A percentile compares a stretch with the other conserved stretches of the same genome.
These are phyloP conservation scores for Zoroaster sp. DNA, from an alignment of 53 echinoderm and acorn worm species.

Conservation along the genomic window DNA sequence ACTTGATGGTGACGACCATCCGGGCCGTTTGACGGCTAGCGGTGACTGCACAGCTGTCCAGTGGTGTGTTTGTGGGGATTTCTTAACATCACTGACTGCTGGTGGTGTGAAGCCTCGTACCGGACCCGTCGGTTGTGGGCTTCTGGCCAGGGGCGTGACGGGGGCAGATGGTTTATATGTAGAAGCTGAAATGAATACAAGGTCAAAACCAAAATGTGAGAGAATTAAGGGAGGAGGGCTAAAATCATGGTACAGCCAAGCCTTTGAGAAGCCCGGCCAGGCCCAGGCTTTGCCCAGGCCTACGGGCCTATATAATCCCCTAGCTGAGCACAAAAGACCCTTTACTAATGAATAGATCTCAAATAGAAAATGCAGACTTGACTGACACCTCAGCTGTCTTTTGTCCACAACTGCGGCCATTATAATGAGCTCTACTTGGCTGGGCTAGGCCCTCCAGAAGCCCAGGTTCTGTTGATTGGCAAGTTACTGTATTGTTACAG, in stretches of 20 bases:
- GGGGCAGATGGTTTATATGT: constrained; percentile 21
- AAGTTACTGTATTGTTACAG: no score
- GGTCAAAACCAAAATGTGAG: not conserved
- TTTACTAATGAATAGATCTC: not conserved
- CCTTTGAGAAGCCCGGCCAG: no score
- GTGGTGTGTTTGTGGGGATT: not conserved
- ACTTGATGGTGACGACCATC: constrained; percentile 63
- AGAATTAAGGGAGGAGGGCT: no score
- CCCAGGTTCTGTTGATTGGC: no score
- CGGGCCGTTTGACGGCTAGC: constrained; percentile 58
- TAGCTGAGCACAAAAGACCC: no score
- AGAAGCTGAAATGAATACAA: not conserved
- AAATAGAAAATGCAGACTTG: not conserved
- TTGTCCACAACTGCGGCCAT: no score
- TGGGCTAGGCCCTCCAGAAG: no score
- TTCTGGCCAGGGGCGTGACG: constrained; percentile 7
- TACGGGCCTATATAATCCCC: no score
- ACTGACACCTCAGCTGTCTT: no score
- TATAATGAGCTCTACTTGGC: no score
- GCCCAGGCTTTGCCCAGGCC: no score
- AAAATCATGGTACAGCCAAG: no score
- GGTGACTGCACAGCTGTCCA: constrained; percentile 3
- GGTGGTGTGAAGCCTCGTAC: constrained; percentile 68
- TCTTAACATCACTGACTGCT: not conserved
- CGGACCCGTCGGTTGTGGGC: constrained; percentile 27